Evolutionary conservation across 2,797 vertebrate genomes (phyloP).

Genomic region (Sebastes hubbsi): DNA sequence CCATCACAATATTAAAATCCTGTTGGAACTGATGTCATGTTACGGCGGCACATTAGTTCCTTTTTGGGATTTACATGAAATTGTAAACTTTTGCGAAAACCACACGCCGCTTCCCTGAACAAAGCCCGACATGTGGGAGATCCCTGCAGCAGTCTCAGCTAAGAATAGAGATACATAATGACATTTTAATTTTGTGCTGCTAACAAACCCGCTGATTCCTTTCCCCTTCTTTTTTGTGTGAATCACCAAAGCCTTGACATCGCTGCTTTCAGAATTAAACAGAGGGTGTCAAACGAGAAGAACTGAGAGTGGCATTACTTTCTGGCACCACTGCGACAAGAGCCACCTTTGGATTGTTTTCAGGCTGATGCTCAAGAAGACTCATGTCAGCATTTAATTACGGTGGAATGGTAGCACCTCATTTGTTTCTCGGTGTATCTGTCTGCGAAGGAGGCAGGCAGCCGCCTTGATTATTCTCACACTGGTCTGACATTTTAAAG

Average conservation of each 20-base stretch:
- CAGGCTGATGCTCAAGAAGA: slow-evolving; percentile 17
- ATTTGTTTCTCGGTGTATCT: slow-evolving; percentile 19
- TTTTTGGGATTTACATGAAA: slow-evolving; percentile 46
- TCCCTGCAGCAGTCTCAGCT: slow-evolving; percentile 62
- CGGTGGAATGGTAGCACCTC: slow-evolving; percentile 9
- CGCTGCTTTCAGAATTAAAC: slow-evolving; percentile 53
- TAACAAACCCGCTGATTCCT: slow-evolving; percentile 53
- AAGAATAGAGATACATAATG: slow-evolving; percentile 73
- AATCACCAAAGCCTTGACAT: slow-evolving; percentile 50
- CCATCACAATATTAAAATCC: slow-evolving; percentile 38
- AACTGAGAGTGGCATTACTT: slow-evolving; percentile 40
- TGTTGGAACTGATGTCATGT: slow-evolving; percentile 22
- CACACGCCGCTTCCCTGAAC: slow-evolving; percentile 40
- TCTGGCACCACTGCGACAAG: slow-evolving; percentile 36
- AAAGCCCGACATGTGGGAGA: slow-evolving; percentile 58
- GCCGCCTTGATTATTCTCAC: neutral
- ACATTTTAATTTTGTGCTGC: slow-evolving; percentile 77
- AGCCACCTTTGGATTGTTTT: slow-evolving; percentile 46
- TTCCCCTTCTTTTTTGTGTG: slow-evolving; percentile 50
- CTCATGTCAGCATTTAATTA: slow-evolving; percentile 51
- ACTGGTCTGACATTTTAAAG: slow-evolving; percentile 1
- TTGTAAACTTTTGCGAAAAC: slow-evolving; percentile 58
- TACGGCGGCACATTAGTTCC: slow-evolving; percentile 37
- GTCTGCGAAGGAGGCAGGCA: neutral
- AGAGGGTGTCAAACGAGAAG: slow-evolving; percentile 49